Evolutionary conservation across 2,797 vertebrate genomes (phyloP), one percentile per base, ranked within the genome.

Genomic region (Sphenopsis melanotis): DNA sequence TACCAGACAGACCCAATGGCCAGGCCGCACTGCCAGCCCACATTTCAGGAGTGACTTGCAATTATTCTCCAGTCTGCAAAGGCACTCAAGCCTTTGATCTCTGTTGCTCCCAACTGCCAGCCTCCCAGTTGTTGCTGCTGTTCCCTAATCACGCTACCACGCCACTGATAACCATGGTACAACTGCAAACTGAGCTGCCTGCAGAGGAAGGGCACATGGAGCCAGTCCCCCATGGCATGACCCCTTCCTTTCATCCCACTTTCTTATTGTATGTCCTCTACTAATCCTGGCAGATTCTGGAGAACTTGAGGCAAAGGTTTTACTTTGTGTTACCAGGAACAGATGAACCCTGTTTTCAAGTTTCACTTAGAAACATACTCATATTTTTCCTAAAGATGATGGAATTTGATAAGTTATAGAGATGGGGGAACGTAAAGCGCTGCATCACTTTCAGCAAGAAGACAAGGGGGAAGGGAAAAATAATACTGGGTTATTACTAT

Each of bases 1-100:
- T 2, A 7, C 42, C 1, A 2, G 69, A 55, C 6, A 63, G 15
- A 83, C 39, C 39, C 0, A 0, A 71, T 1, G 3, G 49, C 29
- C 3, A 2, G 53, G 24, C n/a, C 42, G 69, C 60, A 61, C 50
- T 71, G 52, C 27, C 65, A 49, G 64, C 20, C 59, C 26, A 26
- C 2, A 18, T 79, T 77, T 90, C 0, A 0, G 55, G 59, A 92
- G 19, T 3, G 16, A 90, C 72, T 55, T 78, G 83, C 85, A 75
- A 66, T 92, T 87, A 64, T 68, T 90, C 75, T 84, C 59, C 49
- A 42, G 72, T 56, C 68, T 85, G 75, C 83, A 94, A 95, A 87
- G 1, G 22, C 81, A 44, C 39, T 60, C 36, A 77, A 89, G 64
- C n/a, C 86, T 94, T 96, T 96, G 92, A 93, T 95, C 93, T 74